Percentiles rank a stretch among this genome's conserved stretches.
Conservation (phyloP, 2,797 vertebrate species). For the Clarias laeviceps region DNA sequence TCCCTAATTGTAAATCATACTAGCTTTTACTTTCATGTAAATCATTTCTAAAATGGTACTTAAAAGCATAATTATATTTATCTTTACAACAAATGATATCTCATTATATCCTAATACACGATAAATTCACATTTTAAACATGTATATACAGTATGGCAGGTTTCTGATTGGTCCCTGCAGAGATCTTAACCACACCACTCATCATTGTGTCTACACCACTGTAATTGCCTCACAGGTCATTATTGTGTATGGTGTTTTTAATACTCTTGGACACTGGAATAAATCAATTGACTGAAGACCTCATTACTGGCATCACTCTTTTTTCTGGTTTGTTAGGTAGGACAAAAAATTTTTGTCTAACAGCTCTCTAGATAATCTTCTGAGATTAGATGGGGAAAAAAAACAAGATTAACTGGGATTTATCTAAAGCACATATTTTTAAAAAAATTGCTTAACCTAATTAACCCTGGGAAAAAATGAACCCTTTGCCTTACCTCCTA, state of each 20-base stretch:
- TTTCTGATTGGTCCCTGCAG: neutral
- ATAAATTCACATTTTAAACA: neutral
- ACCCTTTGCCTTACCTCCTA: constrained; percentile 42
- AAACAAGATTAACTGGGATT: constrained; percentile 47
- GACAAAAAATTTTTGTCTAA: constrained; percentile 3
- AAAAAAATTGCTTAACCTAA: constrained; percentile 51
- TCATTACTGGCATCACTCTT: neutral
- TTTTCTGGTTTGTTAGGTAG: constrained; percentile 12
- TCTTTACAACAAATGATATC: neutral
- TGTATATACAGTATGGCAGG: neutral
- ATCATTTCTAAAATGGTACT: too few species aligned
- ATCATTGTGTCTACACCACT: constrained; percentile 9
- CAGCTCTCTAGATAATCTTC: constrained; percentile 30
- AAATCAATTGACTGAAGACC: constrained; percentile 22
- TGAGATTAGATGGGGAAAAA: constrained; percentile 31
- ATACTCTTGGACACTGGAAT: constrained; percentile 13
- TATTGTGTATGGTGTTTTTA: constrained; percentile 28
- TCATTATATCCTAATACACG: neutral
- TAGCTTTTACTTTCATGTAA: neutral
- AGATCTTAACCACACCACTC: constrained; percentile 3
- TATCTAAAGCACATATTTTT: constrained; percentile 40
- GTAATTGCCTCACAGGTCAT: constrained; percentile 13
- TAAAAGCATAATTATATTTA: neutral
- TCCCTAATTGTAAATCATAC: too few species aligned
- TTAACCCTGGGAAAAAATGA: constrained; percentile 46